phyloP scores from a whole-genome alignment of 2,797 vertebrate genomes.

The Craterocephalus amniculus region DNA sequence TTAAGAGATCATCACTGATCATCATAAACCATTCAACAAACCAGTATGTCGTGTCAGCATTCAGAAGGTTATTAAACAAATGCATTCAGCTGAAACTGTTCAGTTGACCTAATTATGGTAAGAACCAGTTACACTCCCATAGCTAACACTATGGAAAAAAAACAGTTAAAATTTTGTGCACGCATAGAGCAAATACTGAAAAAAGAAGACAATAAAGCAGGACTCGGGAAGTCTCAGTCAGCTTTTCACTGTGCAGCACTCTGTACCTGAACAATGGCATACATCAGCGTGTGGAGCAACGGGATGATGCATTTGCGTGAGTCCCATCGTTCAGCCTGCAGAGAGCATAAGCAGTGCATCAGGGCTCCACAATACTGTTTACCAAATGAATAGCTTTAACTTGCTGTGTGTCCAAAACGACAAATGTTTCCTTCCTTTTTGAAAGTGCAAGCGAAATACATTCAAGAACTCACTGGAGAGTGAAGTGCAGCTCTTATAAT shows the following conservation, averaged over 20 bases:
- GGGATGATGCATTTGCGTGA: conserved; percentile 87
- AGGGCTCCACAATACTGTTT: conserved; percentile 2
- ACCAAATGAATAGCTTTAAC: neutral
- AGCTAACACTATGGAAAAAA: too few species aligned
- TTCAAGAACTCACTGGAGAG: neutral
- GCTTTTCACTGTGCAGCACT: neutral
- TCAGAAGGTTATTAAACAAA: neutral
- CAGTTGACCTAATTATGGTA: neutral
- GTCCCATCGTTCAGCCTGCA: conserved; percentile 87
- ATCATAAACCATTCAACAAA: neutral
- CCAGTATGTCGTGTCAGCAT: neutral
- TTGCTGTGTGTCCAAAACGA: neutral
- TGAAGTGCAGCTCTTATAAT: too few species aligned
- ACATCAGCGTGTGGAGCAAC: conserved; percentile 93
- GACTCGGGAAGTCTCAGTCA: neutral
- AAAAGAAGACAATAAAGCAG: neutral
- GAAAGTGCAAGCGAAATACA: conserved; percentile 5
- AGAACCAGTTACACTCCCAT: neutral
- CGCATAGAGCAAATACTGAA: too few species aligned
- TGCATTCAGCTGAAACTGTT: neutral
- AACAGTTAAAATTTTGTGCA: too few species aligned
- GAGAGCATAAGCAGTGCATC: conserved; percentile 22
- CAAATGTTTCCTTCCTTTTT: neutral
- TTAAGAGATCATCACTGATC: neutral
- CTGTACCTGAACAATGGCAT: conserved; percentile 89